Evolutionary conservation across 2,888 invertebrate genomes (phyloP).

Genomic region (Latrodectus elegans): DNA sequence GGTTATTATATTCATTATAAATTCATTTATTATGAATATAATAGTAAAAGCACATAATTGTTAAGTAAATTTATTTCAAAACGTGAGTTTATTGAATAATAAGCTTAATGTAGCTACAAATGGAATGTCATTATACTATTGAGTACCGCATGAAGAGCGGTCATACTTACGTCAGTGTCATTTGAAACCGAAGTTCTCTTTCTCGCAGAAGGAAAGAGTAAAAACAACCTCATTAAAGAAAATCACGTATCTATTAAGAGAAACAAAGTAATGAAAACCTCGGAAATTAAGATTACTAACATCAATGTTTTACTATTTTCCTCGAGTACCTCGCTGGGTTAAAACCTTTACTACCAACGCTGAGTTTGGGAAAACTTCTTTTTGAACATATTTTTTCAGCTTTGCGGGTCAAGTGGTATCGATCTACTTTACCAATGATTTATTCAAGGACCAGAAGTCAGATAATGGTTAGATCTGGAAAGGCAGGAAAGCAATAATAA

Average conservation of each 20-base stretch:
- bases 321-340: slow-evolving; percentile 15
- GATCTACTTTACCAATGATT: slow-evolving; percentile 45
- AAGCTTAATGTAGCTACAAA: too few relatives aligned
- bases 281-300: slow-evolving; percentile 63
- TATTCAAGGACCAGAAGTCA: slow-evolving; percentile 46
- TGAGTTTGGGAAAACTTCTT: slow-evolving; percentile 49
- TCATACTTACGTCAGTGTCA: too few relatives aligned
- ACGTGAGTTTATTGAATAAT: too few relatives aligned
- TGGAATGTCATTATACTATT: too few relatives aligned
- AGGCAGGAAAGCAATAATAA: slow-evolving; percentile 54
- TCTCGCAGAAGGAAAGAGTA: neutral
- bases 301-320: slow-evolving; percentile 6
- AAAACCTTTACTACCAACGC: slow-evolving; percentile 52
- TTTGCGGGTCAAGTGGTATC: slow-evolving; percentile 39
- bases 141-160: too few relatives aligned
- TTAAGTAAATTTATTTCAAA: too few relatives aligned
- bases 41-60: too few relatives aligned
- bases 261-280: slow-evolving; percentile 66
- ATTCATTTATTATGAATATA: too few relatives aligned
- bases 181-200: neutral
- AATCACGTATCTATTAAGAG: slow-evolving; percentile 63
- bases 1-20: too few relatives aligned
- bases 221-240: slow-evolving; percentile 29
- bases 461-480: slow-evolving; percentile 43
- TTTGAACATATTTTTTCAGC: neutral